Conservation (phyloP, 2,797 vertebrate genomes). For the Silurus lanzhouensis region DNA sequence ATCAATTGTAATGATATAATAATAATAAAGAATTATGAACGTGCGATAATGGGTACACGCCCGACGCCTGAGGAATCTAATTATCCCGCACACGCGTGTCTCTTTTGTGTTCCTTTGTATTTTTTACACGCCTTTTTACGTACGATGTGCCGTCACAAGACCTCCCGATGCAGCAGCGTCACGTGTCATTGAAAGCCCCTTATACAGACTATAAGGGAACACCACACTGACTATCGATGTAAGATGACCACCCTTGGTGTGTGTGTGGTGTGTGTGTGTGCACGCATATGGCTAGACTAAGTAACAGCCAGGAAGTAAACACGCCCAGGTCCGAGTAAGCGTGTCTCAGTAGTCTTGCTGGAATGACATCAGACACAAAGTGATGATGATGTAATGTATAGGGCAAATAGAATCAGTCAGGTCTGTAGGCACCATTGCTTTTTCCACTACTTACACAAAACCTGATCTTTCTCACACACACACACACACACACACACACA, state of each 20-base stretch:
- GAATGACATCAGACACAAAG: conserved; percentile 24
- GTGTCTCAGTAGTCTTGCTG: neutral
- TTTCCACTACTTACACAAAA: neutral
- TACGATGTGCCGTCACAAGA: conserved; percentile 3
- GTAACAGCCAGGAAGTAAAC: conserved; percentile 20
- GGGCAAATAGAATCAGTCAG: neutral
- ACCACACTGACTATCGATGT: conserved; percentile 73
- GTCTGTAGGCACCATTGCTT: neutral
- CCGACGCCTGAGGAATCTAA: conserved; percentile 5
- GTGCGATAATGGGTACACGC: neutral
- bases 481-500: neutral
- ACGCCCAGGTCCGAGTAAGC: conserved; percentile 4
- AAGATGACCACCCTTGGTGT: conserved; percentile 63
- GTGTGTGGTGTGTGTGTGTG: conserved; percentile 5
- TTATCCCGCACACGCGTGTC: conserved; percentile 7
- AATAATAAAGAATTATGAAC: neutral
- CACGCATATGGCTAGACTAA: neutral
- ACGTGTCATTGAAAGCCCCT: conserved; percentile 64
- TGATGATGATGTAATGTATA: conserved; percentile 12
- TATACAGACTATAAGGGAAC: conserved; percentile 67
- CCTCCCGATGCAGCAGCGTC: neutral
- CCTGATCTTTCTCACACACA: neutral
- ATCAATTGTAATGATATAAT: conserved; percentile 1
- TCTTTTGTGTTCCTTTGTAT: neutral
- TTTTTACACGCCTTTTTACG: conserved; percentile 1